Evolutionary conservation across 2,113 vertebrate genomes (phyloP), one percentile per base, ranked within the genome.

Genomic region (Eublepharis macularius): DNA sequence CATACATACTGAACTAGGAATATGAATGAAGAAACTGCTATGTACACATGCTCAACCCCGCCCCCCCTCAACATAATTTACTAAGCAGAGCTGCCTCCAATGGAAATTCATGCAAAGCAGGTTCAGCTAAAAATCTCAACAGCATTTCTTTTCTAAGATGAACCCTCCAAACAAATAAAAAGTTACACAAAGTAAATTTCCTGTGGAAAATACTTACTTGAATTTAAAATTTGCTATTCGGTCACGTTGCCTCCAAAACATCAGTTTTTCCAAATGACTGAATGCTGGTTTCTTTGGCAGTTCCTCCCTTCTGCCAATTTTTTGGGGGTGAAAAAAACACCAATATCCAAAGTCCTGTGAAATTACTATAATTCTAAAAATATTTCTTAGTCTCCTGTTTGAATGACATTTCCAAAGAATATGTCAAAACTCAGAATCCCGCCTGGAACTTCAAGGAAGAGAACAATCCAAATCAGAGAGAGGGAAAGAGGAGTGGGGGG

Each of bases 131-230:
- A 87, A 90, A 93, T 77, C 89, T 86, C 90, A 68, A 93, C 73
- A 75, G 29, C 43, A 87, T 82, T 84, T 90, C 88, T 83, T 77
- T 70, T 69, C 73, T 32, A n/a, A n/a, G n/a, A n/a, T n/a, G n/a
- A n/a, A n/a, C n/a, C 85, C 10, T 89, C 5, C 36, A 39, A 70
- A 70, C 5, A 36, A 75, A 45, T 26, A 72, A 69, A 94, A 95
- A 95, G 94, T 93, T 94, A 95, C 76, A 92, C 82, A 78, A 93
- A 94, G 83, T 90, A 93, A 84, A 91, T 94, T 96, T 93, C 92
- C 94, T 93, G 91, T 88, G 93, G 92, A 92, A 93, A 95, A 93
- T 95, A 97, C 96, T 96, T 96, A 96, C 95, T 95, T 94, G 96
- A 91, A 90, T 91, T 92, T 92, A 88, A 94, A 94, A 96, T 94